Base-by-base conservation (phyloP, 2,888 invertebrate species). In the Stenurella melanura region DNA sequence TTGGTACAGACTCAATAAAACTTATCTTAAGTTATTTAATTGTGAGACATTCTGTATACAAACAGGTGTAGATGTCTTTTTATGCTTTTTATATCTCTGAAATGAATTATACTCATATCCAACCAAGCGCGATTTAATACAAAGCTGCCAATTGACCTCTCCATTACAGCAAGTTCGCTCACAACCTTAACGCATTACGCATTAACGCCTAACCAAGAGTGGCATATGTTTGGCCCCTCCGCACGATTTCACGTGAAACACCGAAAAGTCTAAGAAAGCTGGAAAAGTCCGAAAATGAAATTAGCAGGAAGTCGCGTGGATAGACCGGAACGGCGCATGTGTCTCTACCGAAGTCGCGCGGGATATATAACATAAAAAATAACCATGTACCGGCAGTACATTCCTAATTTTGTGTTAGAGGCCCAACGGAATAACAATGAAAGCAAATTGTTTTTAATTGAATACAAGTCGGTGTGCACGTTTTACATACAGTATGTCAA, bases 321-420 rank as follows among this genome's bases (percentile, higher is more conserved):
- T 26, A 54, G 30, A 50, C n/a, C n/a, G n/a, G n/a, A 2, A 50
- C n/a, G 18, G 76, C 76, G 76, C 76, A 73, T 69, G 69, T 54
- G 67, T 61, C 42, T 15, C 18, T 34, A 5, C 73, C 60, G 50
- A 74, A 75, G 38, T 64, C 42, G 73, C 60, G 76, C 70, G 69
- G 73, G 73, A 76, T 76, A 76, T 58, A 76, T 73, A 58, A 73
- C 50, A 63, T 3, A 26, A 69, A 76, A 73, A 70, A 70, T 63
- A 63, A 38, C 66, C 69, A 34, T 56, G 64, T 38, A 56, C 64
- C 70, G 73, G 17, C 76, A 76, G 76, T 76, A 61, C 64, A 69
- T 73, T 57, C 69, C 71, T 64, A 70, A 76, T 67, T 76, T 75
- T 73, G 66, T 30, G 64, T 73, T 58, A 64, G 50, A 50, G 15